phyloP scores from a whole-genome alignment of 2,888 invertebrate species.

The Synergus itoensis region DNA sequence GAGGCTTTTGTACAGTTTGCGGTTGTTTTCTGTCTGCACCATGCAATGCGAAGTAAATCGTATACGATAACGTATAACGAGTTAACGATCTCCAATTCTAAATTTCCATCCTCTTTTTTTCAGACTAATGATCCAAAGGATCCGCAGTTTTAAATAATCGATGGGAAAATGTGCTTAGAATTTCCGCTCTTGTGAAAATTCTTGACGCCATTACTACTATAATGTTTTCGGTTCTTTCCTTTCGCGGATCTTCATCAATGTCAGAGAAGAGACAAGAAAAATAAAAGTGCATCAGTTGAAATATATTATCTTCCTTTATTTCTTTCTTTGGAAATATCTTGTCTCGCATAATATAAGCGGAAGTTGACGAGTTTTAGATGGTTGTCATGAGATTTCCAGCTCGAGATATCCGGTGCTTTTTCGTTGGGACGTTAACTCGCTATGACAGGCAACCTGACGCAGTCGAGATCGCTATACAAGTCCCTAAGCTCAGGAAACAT shows the following conservation, averaged over 20 bases:
- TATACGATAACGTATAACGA: background rate
- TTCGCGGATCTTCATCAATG: background rate
- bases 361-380: conserved; percentile 5
- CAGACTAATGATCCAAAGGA: background rate
- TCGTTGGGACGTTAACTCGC: conserved; percentile 47
- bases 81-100: background rate
- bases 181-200: background rate
- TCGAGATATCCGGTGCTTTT: conserved; percentile 49
- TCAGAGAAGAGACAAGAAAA: conserved; percentile 5
- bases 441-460: conserved; percentile 43
- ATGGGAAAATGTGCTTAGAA: conserved; percentile 13
- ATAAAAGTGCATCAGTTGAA: background rate
- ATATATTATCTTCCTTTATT: conserved; percentile 11
- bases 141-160: background rate
- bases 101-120: conserved; percentile 1
- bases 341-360: background rate
- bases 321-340: background rate
- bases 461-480: conserved; percentile 38
- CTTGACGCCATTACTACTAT: background rate
- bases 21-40: background rate
- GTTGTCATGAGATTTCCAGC: conserved; percentile 16
- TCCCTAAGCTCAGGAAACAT: conserved; percentile 45
- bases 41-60: background rate
- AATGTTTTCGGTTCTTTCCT: background rate
- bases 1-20: conserved; percentile 23